These are phyloP conservation scores for Diarsia brunnea DNA, from an alignment of 2,888 invertebrate genomes.

Conservation along the genomic window DNA sequence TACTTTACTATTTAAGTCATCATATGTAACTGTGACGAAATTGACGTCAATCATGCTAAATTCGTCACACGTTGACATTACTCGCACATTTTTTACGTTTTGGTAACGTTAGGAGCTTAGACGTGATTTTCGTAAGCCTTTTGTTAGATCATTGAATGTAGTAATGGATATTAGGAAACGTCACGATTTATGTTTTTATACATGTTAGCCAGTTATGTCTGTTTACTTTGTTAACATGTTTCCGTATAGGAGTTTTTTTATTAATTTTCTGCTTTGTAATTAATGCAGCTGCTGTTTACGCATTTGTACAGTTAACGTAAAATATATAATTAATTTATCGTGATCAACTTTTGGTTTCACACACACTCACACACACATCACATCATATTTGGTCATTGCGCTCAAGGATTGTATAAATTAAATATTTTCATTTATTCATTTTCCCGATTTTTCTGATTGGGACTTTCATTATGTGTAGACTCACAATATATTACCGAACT, in stretches of 20 bases:
- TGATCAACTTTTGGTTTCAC: neutral
- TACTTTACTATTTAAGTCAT: constrained; percentile 43
- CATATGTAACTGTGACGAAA: constrained; percentile 30
- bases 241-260: neutral
- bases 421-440: no score
- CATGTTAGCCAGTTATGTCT: neutral
- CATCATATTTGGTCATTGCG: neutral
- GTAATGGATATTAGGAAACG: constrained; percentile 12
- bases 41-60: constrained; percentile 27
- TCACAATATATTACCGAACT: no score
- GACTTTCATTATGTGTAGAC: neutral
- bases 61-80: constrained; percentile 47
- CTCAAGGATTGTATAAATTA: neutral
- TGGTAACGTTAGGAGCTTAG: constrained; percentile 1
- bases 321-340: neutral
- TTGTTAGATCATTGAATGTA: constrained; percentile 13
- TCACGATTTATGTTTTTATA: neutral
- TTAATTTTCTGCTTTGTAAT: neutral
- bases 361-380: no score
- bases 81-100: constrained; percentile 19
- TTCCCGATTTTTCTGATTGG: neutral
- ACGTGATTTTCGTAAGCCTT: constrained; percentile 30
- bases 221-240: neutral
- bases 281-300: neutral
- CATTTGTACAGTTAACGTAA: neutral